Evolutionary conservation across 1,140 invertebrate genomes (phyloP), one percentile per base, ranked within the genome.

Genomic region (Nephotettix cincticeps): DNA sequence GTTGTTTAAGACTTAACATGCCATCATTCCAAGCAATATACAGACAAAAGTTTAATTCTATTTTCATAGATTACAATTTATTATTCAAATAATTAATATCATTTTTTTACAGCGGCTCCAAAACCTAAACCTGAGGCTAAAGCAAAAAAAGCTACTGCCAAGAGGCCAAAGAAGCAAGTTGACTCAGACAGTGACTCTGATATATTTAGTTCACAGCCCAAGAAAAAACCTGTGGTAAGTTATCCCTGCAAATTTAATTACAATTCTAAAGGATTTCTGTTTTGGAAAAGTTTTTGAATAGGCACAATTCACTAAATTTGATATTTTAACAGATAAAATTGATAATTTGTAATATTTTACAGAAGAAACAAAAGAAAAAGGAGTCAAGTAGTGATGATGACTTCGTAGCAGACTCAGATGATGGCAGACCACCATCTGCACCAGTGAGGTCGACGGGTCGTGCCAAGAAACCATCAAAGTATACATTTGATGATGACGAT

Each of bases 291-390:
- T n/a, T n/a, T n/a, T n/a, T n/a, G n/a, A 14, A 36, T 36, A 36
- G 14, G 32, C 32, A 14, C 32, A 65, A 30, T 65, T 21, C 14
- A 19, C 17, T 27, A 65, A 14, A 30, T 11, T 1, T 21, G 3
- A 11, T 65, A 21, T 1, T 13, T 19, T 30, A 51, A 51, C 4
- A n/a, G 6, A 21, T 4, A 9, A 4, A 51, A 17, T 51, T 11
- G 19, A 4, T 3, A 19, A 9, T 51, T 51, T 51, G 47, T 51
- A 11, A 19, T 51, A 11, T 51, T 14, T 36, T 4, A 36, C 32
- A 51, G 47, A 69, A 61, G 21, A 72, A 72, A 58, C 68, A 72
- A 67, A 72, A 72, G 58, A 30, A 14, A 19, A 23, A 28, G 27
- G 40, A 36, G n/a, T 64, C 54, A 19, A 19, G 23, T 13, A 61